A percentile compares a stretch with the other conserved stretches of the same genome.
These are phyloP conservation scores for Hippocampus barbouri DNA, from an alignment of 2,113 vertebrate genomes.

Conservation along the genomic window DNA sequence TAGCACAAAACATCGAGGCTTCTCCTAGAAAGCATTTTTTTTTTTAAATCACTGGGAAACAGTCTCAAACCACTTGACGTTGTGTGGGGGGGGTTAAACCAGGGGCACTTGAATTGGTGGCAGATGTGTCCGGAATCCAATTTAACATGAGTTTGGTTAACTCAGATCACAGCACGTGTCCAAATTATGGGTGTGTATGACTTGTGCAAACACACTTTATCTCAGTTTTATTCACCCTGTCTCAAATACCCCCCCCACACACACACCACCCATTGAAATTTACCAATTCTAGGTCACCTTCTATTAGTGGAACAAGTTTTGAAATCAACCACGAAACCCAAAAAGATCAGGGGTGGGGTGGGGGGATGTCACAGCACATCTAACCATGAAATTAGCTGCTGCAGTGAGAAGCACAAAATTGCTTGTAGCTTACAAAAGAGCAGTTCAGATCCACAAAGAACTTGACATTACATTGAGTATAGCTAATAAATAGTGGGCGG, in stretches of 20 bases:
- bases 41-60: too few species aligned
- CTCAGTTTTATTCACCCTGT: too few species aligned
- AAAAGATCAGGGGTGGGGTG: neutral
- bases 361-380: neutral
- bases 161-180: neutral
- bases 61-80: neutral
- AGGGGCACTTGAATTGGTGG: neutral
- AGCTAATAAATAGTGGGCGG: constrained; percentile 14
- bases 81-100: neutral
- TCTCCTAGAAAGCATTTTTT: too few species aligned
- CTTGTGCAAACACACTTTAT: neutral
- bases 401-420: constrained; percentile 12
- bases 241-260: too few species aligned
- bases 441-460: constrained; percentile 8
- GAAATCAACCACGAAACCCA: neutral
- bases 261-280: too few species aligned
- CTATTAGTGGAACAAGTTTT: neutral
- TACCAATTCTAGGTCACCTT: neutral
- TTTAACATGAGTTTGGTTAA: neutral
- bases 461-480: constrained; percentile 22
- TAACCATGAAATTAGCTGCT: constrained; percentile 8
- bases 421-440: constrained; percentile 15
- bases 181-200: too few species aligned
- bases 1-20: too few species aligned
- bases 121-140: neutral